These are phyloP conservation scores for Theodoxus fluviatilis DNA, from an alignment of 2,888 invertebrate species.

Conservation along the genomic window DNA sequence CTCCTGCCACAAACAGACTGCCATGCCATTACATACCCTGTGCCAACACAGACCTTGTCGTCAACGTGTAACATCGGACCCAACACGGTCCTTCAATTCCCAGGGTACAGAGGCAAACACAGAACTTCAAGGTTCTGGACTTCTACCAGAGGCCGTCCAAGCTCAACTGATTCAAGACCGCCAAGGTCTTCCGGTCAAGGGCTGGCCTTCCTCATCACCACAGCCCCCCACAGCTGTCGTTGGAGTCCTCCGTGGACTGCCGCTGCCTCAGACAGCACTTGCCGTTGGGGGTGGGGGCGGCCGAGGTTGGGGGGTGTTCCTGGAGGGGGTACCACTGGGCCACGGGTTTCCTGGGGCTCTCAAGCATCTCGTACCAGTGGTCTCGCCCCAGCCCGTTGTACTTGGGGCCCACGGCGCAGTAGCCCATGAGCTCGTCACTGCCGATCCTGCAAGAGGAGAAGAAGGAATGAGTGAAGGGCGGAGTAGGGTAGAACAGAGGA, in stretches of 20 bases:
- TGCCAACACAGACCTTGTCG: no score
- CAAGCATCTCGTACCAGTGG: conserved; percentile 86
- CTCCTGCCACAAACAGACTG: no score
- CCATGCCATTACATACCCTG: no score
- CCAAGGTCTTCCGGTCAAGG: no score
- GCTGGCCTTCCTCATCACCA: no score
- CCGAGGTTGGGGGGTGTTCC: conserved; percentile 69
- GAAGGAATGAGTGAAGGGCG: background rate
- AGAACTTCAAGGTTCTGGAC: no score
- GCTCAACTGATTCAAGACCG: no score
- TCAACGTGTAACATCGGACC: no score
- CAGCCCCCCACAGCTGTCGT: no score
- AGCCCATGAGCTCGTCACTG: conserved; percentile 85
- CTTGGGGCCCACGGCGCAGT: conserved; percentile 78
- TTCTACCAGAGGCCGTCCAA: no score
- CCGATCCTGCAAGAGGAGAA: conserved; percentile 75
- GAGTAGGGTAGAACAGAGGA: background rate
- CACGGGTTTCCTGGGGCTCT: conserved; percentile 82
- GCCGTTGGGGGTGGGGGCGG: conserved; percentile 39
- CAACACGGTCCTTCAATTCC: no score
- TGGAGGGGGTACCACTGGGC: conserved; percentile 84
- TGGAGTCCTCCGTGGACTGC: conserved; percentile 52
- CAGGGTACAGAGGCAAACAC: no score
- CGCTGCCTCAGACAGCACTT: conserved; percentile 48
- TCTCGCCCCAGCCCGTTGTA: conserved; percentile 80